Conservation (phyloP, 2,113 vertebrate species). For the Stomatorhinus ivindoensis region DNA sequence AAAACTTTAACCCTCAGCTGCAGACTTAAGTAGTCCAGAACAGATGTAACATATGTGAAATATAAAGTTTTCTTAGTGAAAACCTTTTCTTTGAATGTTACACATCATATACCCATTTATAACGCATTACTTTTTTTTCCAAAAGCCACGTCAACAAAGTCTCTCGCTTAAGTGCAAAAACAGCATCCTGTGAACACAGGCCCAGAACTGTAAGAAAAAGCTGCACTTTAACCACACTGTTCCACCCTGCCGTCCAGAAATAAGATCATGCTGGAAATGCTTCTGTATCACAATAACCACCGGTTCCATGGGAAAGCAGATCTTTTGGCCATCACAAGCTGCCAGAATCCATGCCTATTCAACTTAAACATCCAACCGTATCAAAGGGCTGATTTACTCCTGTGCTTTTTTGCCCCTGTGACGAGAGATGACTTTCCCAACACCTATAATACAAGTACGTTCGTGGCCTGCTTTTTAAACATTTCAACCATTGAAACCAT, state of each 20-base stretch:
- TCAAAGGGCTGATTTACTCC: neutral
- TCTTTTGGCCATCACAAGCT: neutral
- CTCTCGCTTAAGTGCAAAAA: neutral
- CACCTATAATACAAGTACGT: neutral
- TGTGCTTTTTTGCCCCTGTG: neutral
- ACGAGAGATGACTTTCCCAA: neutral
- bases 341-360: neutral
- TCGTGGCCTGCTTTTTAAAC: neutral
- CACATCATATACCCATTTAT: neutral
- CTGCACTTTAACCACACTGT: slow-evolving; percentile 1
- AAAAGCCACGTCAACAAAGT: neutral
- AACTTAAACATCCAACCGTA: neutral
- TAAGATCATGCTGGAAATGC: neutral
- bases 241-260: neutral
- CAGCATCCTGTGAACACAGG: neutral
- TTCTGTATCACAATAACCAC: neutral
- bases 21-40: neutral
- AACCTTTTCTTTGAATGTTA: neutral
- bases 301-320: neutral
- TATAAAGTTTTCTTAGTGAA: neutral
- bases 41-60: neutral
- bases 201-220: neutral
- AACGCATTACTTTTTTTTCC: neutral
- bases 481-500: neutral
- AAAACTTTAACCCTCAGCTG: neutral